Evolutionary conservation across 2,113 vertebrate species (phyloP).

Genomic region (Protomyctophum bolini): DNA sequence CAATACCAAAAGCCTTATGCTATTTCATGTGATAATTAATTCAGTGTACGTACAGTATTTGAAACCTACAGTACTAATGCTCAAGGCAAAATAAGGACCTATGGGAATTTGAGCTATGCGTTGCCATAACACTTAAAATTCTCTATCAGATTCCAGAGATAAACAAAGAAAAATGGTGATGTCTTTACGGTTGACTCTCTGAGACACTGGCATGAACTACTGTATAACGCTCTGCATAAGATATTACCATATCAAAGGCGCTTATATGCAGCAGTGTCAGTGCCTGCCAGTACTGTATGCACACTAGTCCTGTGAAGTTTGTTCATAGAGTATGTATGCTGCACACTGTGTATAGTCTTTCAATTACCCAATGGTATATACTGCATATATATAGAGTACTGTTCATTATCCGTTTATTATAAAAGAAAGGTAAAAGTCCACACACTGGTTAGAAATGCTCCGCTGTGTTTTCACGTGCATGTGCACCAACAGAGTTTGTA

Average conservation of each 20-base stretch:
- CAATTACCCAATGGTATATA: background rate
- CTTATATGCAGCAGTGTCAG: background rate
- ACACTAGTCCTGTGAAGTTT: background rate
- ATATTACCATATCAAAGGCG: slow-evolving; percentile 30
- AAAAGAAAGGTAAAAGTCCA: too few relatives aligned
- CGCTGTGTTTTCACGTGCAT: too few relatives aligned
- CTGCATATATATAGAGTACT: background rate
- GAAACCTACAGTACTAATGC: too few relatives aligned
- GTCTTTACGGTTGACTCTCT: slow-evolving; percentile 21
- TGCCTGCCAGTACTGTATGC: background rate
- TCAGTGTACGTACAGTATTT: too few relatives aligned
- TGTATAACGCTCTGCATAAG: background rate
- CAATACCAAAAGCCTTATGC: too few relatives aligned
- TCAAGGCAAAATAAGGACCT: too few relatives aligned
- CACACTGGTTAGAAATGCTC: too few relatives aligned
- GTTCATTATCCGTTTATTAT: too few relatives aligned
- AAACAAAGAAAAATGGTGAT: slow-evolving; percentile 11
- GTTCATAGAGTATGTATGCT: slow-evolving; percentile 1
- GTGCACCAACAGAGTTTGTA: too few relatives aligned
- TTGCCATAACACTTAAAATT: background rate
- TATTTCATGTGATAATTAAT: too few relatives aligned
- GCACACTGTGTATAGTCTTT: slow-evolving; percentile 6
- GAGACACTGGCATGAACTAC: slow-evolving; percentile 2
- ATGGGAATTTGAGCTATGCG: too few relatives aligned
- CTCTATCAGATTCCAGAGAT: background rate